Conservation (phyloP, 2,113 vertebrate genomes). For the Notothenia coriiceps region DNA sequence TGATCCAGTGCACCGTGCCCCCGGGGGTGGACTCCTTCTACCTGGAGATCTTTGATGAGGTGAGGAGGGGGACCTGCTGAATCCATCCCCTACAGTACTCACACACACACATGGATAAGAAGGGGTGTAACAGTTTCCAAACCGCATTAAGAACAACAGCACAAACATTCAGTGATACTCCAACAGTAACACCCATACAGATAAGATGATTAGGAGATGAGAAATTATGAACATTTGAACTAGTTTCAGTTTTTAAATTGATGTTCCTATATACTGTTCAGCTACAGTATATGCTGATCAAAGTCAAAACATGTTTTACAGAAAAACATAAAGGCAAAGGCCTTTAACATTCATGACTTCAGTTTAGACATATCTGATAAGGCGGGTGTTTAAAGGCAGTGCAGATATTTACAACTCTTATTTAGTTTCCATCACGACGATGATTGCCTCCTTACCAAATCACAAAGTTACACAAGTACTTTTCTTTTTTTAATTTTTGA, state of each 20-base stretch:
- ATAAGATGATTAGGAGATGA: no score
- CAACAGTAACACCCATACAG: no score
- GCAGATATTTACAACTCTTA: neutral
- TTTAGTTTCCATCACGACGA: neutral
- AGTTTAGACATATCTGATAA: neutral
- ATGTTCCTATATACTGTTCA: neutral
- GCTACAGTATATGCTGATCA: no score
- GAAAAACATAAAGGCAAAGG: no score
- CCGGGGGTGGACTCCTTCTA: constrained; percentile 98
- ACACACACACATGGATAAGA: neutral
- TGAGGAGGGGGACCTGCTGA: constrained; percentile 65
- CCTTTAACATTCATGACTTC: neutral
- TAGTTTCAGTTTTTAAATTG: neutral
- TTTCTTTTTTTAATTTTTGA: neutral
- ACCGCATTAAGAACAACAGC: no score
- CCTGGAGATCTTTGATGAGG: constrained; percentile 99
- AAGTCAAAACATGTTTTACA: no score
- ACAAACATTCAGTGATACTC: no score
- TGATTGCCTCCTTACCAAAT: neutral
- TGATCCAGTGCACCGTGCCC: constrained; percentile 96
- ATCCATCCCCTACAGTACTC: neutral
- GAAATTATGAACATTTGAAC: neutral
- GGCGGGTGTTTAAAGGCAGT: neutral
- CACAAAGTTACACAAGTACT: no score
- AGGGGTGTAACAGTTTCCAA: no score